Conservation (phyloP, 1,140 invertebrate genomes). For the Papilio polytes region DNA sequence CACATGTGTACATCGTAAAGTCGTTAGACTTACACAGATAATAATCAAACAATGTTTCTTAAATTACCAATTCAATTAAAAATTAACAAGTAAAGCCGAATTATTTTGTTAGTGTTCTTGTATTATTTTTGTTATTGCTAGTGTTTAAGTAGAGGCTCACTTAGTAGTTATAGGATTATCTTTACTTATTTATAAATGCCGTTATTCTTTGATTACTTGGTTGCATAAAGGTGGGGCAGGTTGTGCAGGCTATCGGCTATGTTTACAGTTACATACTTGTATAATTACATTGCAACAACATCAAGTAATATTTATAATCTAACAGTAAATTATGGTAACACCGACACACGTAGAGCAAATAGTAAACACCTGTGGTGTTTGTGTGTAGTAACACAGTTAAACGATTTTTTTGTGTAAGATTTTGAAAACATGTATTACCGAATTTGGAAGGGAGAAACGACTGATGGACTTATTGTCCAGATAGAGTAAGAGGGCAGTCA, state of each 20-base stretch:
- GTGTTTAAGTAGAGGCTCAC: not conserved
- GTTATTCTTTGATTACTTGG: conserved; percentile 12
- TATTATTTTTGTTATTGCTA: not conserved
- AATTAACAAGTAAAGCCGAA: not conserved
- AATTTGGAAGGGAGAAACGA: too few relatives aligned
- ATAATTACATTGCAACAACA: conserved; percentile 22
- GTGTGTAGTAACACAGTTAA: too few relatives aligned
- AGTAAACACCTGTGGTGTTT: too few relatives aligned
- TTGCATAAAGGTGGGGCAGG: conserved; percentile 3
- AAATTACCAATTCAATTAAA: not conserved
- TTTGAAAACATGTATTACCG: too few relatives aligned
- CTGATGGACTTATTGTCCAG: too few relatives aligned
- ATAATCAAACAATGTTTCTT: not conserved
- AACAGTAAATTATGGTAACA: too few relatives aligned
- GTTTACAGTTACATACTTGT: conserved; percentile 11
- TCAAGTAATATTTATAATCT: too few relatives aligned
- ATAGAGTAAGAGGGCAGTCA: too few relatives aligned
- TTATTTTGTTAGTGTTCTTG: not conserved
- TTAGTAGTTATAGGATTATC: not conserved
- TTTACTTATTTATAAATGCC: not conserved
- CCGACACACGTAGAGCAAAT: too few relatives aligned
- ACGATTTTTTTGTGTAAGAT: too few relatives aligned
- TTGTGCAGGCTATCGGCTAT: not conserved
- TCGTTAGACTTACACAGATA: not conserved
- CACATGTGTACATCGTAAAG: not conserved